Conservation (phyloP, 2,113 vertebrate genomes). For the Puntigrus tetrazona region DNA sequence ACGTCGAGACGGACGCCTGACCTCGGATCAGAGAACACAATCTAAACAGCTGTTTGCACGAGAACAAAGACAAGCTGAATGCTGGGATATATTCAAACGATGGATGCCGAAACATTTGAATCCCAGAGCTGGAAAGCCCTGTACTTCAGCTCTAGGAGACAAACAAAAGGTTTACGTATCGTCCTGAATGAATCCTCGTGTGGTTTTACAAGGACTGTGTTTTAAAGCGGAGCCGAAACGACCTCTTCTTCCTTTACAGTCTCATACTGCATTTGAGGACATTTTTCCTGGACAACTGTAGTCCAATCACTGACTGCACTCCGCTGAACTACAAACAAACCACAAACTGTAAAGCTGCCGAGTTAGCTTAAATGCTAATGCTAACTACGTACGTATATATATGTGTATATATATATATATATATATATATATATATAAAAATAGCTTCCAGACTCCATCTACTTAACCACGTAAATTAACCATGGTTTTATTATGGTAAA, state of each 20-base stretch:
- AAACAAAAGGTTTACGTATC: neutral
- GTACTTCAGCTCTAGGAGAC: neutral
- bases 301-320: neutral
- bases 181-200: constrained; percentile 3
- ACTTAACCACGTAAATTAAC: too few relatives aligned
- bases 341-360: too few relatives aligned
- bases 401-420: too few relatives aligned
- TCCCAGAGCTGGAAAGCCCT: constrained; percentile 53
- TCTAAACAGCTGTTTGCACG: neutral
- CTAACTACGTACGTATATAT: too few relatives aligned
- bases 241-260: constrained; percentile 21
- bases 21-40: neutral
- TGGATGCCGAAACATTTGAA: constrained; percentile 56
- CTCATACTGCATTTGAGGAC: constrained; percentile 10
- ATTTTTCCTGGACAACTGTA: neutral
- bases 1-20: neutral
- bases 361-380: too few relatives aligned
- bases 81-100: constrained; percentile 60
- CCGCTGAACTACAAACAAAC: too few relatives aligned
- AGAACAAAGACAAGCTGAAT: constrained; percentile 1
- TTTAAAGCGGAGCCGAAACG: neutral
- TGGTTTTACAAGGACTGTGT: neutral
- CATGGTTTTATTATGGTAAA: too few relatives aligned
- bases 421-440: too few relatives aligned
- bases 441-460: too few relatives aligned